Conservation (phyloP, 2,113 vertebrate species). For the Anser brachyrhynchus region DNA sequence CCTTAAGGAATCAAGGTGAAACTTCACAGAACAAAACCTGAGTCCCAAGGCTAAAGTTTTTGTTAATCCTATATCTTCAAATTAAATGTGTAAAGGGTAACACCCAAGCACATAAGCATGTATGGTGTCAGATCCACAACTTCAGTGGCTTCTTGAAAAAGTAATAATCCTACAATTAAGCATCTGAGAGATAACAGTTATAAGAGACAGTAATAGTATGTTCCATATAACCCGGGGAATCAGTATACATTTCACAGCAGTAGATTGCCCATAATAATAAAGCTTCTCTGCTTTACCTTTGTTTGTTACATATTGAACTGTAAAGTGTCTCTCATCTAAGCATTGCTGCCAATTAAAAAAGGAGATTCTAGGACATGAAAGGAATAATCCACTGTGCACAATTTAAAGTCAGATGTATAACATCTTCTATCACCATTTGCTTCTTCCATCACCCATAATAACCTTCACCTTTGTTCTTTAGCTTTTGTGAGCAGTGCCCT, state of each 20-base stretch:
- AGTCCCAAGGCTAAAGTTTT: not conserved
- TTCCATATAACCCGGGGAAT: not conserved
- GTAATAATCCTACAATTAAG: not conserved
- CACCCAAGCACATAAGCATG: accelerated
- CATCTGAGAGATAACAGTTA: not conserved
- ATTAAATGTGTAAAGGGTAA: not conserved
- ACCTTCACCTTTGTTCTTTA: not conserved
- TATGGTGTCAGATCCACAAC: not conserved
- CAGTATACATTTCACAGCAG: not conserved
- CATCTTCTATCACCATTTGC: not conserved
- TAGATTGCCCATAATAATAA: not conserved
- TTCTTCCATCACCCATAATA: not conserved
- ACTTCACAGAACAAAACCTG: not conserved
- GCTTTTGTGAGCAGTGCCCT: not conserved
- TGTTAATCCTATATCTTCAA: not conserved
- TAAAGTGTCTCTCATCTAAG: not conserved
- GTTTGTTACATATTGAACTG: not conserved
- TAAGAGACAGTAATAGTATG: not conserved
- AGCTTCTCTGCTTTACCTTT: not conserved
- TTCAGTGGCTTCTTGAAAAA: not conserved
- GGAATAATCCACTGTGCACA: not conserved
- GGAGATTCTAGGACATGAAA: not conserved
- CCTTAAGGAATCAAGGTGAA: not conserved
- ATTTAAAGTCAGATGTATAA: not conserved
- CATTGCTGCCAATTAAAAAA: not conserved